Base-by-base conservation (phyloP, 2,888 invertebrate genomes). In the Rhimphoctona megacephalus region DNA sequence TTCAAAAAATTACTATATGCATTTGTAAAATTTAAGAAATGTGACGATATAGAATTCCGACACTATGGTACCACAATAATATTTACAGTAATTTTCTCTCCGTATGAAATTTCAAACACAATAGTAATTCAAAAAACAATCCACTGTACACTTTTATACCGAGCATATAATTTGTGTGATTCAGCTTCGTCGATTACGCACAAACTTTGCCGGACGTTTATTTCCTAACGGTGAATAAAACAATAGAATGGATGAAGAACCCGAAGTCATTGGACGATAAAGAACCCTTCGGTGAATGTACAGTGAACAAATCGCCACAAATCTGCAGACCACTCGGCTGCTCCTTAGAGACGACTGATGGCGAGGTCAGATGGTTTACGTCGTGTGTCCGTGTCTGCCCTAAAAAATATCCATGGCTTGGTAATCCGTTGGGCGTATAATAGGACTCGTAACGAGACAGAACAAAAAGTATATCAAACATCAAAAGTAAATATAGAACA, bases 241-340 rank as follows among this genome's bases (percentile, higher is more conserved):
- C 95, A 0, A 91, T 96, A 9, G 95, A 96, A 67, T 96, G 96
- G 96, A 94, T 96, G 0, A 94, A 95, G 90, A 94, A 95, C 78
- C 96, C 96, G 0, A 91, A 95, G 0, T 94, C 95, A 0, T 30
- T 96, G 0, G 85, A 92, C 0, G 85, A 91, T 5, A 80, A 87
- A 66, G 83, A 82, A 72, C 89, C 89, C 95, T 77, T 89, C 95
- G 88, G 88, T 61, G 43, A 81, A 69, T 54, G 91, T 92, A 19
- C 94, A 93, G 92, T 90, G 91, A 72, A 88, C 72, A 72, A 87
- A 77, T 85, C 92, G 90, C 80, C 90, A 85, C 36, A 87, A 22
- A 79, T 89, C 22, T 86, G 90, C n/a, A 81, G 46, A 0, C 81
- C 90, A 9, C 81, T 52, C 2, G 89, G 82, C 11, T 94, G 94